Percentiles rank a stretch among this genome's conserved stretches.
Conservation (phyloP, 1,140 invertebrate genomes). For the Drosophila eugracilis region DNA sequence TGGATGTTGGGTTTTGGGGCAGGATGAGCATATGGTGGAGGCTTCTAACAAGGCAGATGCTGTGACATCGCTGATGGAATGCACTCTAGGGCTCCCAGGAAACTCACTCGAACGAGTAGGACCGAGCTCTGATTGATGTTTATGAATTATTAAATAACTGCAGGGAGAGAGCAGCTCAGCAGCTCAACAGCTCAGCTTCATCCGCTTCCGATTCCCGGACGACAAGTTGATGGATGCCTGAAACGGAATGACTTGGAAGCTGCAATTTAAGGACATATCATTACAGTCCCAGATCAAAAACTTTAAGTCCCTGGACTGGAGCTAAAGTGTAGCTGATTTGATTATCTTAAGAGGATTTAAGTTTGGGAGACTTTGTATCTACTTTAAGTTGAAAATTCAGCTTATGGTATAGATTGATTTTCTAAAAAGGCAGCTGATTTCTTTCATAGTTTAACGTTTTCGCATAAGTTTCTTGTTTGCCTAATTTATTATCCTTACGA, state of each 20-base stretch:
- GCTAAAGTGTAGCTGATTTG: slow-evolving; percentile 6
- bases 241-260: slow-evolving; percentile 4
- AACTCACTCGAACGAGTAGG: slow-evolving; percentile 11
- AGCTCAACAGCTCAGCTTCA: slow-evolving; percentile 12
- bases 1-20: background rate
- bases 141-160: slow-evolving; percentile 72
- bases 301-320: background rate
- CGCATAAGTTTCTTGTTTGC: too few relatives aligned
- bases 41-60: slow-evolving; percentile 42
- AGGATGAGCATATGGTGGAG: slow-evolving; percentile 16
- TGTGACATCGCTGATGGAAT: slow-evolving; percentile 37
- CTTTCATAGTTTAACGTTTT: too few relatives aligned
- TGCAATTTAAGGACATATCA: slow-evolving; percentile 8
- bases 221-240: slow-evolving; percentile 21
- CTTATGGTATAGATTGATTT: too few relatives aligned
- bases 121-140: slow-evolving; percentile 65
- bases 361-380: background rate
- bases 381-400: background rate
- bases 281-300: slow-evolving; percentile 11
- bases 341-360: slow-evolving; percentile 6
- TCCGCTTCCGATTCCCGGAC: slow-evolving; percentile 12
- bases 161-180: slow-evolving; percentile 20
- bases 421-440: too few relatives aligned
- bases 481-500: too few relatives aligned
- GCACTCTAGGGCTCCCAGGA: slow-evolving; percentile 33